Conservation (phyloP, 1,140 invertebrate genomes). For the Trinorchestia longiramus region DNA sequence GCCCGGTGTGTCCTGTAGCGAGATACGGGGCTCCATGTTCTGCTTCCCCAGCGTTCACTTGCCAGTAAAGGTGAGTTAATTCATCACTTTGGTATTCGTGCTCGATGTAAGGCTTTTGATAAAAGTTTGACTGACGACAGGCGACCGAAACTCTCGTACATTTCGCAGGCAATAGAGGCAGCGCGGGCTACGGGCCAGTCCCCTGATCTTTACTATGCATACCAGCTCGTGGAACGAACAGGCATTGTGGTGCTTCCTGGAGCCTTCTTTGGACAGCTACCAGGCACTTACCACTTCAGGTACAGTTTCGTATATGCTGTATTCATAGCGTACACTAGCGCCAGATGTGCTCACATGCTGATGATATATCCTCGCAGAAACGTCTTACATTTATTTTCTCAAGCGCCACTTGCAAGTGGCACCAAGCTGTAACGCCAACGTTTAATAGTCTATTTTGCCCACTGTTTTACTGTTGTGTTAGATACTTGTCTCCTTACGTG, state of each 20-base stretch:
- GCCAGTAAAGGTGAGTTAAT: background rate
- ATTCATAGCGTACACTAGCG: background rate
- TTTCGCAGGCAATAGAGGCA: constrained; percentile 80
- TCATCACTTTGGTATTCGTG: background rate
- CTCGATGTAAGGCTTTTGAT: background rate
- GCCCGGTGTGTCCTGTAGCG: constrained; percentile 83
- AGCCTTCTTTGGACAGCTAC: constrained; percentile 93
- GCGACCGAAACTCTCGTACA: background rate
- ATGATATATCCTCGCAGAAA: no score
- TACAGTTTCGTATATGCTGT: constrained; percentile 65
- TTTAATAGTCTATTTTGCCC: no score
- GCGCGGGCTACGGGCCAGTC: constrained; percentile 79
- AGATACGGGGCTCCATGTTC: constrained; percentile 92
- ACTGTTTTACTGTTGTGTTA: no score
- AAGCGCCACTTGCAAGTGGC: no score
- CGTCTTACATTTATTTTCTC: no score
- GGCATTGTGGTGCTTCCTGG: constrained; percentile 92
- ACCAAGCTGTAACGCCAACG: no score
- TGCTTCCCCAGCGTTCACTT: constrained; percentile 82
- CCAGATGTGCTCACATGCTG: no score
- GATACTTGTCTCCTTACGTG: no score
- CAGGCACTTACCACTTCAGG: constrained; percentile 95
- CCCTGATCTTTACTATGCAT: constrained; percentile 95
- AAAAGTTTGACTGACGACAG: background rate
- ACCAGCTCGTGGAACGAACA: constrained; percentile 92